A percentile compares a stretch with the other conserved stretches of the same genome.
Conservation (phyloP, 2,113 vertebrate genomes). For the Embiotoca jacksoni region DNA sequence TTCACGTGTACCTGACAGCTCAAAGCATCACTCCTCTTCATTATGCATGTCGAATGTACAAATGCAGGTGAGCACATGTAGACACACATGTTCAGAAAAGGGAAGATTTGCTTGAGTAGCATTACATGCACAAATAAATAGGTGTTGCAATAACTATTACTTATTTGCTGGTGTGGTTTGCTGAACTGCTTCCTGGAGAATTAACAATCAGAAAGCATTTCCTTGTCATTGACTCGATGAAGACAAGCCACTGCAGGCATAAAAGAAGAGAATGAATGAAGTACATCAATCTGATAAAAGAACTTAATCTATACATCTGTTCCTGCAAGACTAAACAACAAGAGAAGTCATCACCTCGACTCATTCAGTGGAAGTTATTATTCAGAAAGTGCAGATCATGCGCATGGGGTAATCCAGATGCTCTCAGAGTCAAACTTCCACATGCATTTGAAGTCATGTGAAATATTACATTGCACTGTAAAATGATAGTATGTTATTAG, state of each 20-base stretch:
- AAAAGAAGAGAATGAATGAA: slow-evolving; percentile 7
- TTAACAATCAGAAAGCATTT: slow-evolving; percentile 34
- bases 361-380: slow-evolving; percentile 15
- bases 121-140: slow-evolving; percentile 15
- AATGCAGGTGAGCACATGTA: neutral
- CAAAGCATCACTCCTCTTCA: slow-evolving; percentile 44
- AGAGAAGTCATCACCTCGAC: neutral
- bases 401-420: neutral
- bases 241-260: slow-evolving; percentile 42
- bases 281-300: slow-evolving; percentile 38
- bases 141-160: slow-evolving; percentile 20
- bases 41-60: slow-evolving; percentile 27
- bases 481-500: too few species aligned
- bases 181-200: slow-evolving; percentile 25
- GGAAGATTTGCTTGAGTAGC: slow-evolving; percentile 17
- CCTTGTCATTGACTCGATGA: slow-evolving; percentile 14
- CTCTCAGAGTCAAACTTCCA: neutral
- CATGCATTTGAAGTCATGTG: slow-evolving; percentile 8
- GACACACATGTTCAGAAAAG: neutral
- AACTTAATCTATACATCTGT: slow-evolving; percentile 51
- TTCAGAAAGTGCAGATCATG: slow-evolving; percentile 11
- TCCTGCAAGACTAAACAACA: slow-evolving; percentile 45
- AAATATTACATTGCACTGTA: slow-evolving; percentile 9
- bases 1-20: slow-evolving; percentile 53
- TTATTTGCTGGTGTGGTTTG: slow-evolving; percentile 18